phyloP scores from a whole-genome alignment of 2,888 invertebrate species.

The Drosophila vallismaia region DNA sequence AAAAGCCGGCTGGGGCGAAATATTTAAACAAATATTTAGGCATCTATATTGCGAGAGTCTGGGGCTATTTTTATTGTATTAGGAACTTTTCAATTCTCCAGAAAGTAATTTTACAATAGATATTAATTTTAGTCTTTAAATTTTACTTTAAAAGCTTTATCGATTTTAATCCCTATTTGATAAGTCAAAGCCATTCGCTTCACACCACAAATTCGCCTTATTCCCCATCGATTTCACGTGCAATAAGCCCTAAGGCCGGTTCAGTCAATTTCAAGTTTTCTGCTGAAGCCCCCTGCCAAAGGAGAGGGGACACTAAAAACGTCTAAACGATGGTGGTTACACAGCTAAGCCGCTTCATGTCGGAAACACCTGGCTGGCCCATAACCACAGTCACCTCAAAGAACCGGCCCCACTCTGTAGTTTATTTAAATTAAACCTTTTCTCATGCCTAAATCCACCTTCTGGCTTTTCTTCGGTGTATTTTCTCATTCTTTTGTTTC shows the following conservation, averaged over 20 bases:
- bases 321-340: conserved; percentile 50
- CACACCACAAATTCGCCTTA: background rate
- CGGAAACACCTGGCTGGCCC: conserved; percentile 55
- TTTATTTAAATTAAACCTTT: conserved; percentile 77
- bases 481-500: conserved; percentile 23
- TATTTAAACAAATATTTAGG: conserved; percentile 5
- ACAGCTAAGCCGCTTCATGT: conserved; percentile 52
- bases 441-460: conserved; percentile 31
- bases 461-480: conserved; percentile 22
- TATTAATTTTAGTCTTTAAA: background rate
- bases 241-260: conserved; percentile 15
- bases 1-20: conserved; percentile 24
- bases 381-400: conserved; percentile 40
- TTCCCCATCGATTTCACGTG: conserved; percentile 18
- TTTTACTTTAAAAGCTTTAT: no score
- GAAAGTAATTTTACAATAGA: no score
- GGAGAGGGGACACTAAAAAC: conserved; percentile 32
- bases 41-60: background rate
- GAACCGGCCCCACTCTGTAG: conserved; percentile 49
- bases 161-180: background rate
- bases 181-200: background rate
- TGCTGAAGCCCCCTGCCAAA: background rate
- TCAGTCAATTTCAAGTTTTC: conserved; percentile 22
- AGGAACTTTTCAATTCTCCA: no score
- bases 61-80: background rate